A percentile compares a stretch with the other conserved stretches of the same genome.
These are phyloP conservation scores for Drosophila dives DNA, from an alignment of 2,888 invertebrate species.

Conservation along the genomic window DNA sequence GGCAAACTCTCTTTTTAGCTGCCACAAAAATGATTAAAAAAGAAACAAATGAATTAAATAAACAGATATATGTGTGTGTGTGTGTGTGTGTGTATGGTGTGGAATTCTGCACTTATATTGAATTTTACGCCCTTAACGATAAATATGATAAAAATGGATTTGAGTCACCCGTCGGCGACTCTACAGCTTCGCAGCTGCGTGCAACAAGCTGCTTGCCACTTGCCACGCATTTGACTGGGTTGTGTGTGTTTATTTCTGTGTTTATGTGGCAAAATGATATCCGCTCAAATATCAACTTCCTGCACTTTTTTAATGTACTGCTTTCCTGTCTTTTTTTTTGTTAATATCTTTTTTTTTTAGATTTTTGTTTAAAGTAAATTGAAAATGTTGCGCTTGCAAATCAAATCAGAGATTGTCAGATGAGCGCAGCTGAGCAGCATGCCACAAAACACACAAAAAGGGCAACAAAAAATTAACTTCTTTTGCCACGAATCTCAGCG, in stretches of 20 bases:
- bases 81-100: conserved; percentile 1
- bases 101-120: conserved; percentile 64
- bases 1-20: conserved; percentile 6
- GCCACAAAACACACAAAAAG: conserved; percentile 37
- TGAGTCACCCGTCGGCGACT: conserved; percentile 30
- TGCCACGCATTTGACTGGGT: conserved; percentile 13
- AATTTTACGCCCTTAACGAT: conserved; percentile 71
- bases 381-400: conserved; percentile 53
- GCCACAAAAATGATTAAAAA: conserved; percentile 44
- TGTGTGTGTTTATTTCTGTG: conserved; percentile 63
- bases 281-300: conserved; percentile 78
- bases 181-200: neutral
- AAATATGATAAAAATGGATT: conserved; percentile 46
- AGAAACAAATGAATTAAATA: neutral
- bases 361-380: conserved; percentile 64
- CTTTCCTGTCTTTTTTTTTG: conserved; percentile 5
- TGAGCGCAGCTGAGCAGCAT: conserved; percentile 2
- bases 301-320: conserved; percentile 44
- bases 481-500: conserved; percentile 58
- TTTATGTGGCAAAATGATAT: conserved; percentile 81
- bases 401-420: conserved; percentile 51
- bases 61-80: neutral
- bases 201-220: conserved; percentile 22
- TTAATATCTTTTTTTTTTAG: neutral
- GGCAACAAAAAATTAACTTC: conserved; percentile 45